These are phyloP conservation scores for Myotis daubentonii DNA, from an alignment of 2,797 vertebrate genomes.

Conservation along the genomic window DNA sequence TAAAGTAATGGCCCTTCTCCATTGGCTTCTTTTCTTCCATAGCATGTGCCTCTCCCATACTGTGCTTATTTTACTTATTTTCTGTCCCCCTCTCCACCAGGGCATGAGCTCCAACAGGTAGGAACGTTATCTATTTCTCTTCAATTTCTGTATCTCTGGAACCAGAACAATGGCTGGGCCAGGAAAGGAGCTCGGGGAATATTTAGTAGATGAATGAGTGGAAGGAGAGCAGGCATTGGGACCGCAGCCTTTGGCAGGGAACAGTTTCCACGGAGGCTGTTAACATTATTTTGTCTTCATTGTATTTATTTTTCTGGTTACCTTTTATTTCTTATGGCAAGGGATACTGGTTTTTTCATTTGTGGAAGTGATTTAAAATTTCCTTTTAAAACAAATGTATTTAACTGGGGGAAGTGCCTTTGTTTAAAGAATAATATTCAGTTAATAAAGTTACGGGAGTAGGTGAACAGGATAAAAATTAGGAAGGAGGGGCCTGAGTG, in stretches of 20 bases:
- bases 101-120: neutral
- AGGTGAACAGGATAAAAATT: fast-evolving
- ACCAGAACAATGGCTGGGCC: neutral
- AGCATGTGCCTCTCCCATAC: fast-evolving
- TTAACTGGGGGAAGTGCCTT: neutral
- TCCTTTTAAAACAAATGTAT: constrained; percentile 15
- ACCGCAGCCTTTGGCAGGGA: neutral
- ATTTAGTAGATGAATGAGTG: neutral
- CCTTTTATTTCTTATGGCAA: constrained; percentile 27
- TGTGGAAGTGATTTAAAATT: neutral
- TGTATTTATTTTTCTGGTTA: constrained; percentile 33
- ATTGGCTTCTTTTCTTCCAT: neutral
- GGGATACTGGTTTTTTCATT: neutral
- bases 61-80: neutral
- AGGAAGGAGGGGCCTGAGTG: fast-evolving
- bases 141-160: neutral
- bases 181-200: fast-evolving
- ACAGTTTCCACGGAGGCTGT: neutral
- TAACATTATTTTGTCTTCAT: neutral
- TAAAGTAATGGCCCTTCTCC: neutral
- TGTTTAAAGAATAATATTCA: neutral
- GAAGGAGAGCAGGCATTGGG: fast-evolving
- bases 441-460: neutral
- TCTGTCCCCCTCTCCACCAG: neutral
- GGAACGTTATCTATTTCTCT: neutral